A percentile compares a stretch with the other conserved stretches of the same genome.
Conservation (phyloP, 1,140 invertebrate species). For the Brachionus plicatilis region DNA sequence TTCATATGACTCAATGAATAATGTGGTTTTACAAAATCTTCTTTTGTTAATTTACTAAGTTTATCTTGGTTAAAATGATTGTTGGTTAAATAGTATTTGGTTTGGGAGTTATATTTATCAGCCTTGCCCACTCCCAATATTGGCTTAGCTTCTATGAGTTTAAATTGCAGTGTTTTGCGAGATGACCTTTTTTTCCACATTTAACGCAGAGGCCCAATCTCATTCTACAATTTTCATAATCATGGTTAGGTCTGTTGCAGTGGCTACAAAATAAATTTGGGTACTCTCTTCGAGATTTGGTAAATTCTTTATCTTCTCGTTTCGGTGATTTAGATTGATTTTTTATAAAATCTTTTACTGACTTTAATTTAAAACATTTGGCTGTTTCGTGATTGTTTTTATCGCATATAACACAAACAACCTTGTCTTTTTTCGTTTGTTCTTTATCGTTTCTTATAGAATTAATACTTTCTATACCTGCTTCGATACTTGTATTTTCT, state of each 20-base stretch:
- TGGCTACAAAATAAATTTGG: not conserved
- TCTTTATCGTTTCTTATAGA: not conserved
- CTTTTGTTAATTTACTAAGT: not conserved
- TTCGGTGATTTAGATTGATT: not conserved
- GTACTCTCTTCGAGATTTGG: not conserved
- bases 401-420: not conserved
- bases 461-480: not conserved
- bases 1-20: not conserved
- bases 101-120: not conserved
- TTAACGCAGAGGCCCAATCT: not conserved
- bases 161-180: not conserved
- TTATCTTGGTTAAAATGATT: not conserved
- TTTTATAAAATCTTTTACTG: constrained; percentile 6
- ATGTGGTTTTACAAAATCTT: not conserved
- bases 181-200: not conserved
- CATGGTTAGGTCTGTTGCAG: not conserved
- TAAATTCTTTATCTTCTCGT: not conserved
- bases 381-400: constrained; percentile 8
- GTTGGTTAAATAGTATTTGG: not conserved
- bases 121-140: not conserved
- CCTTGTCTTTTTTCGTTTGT: not conserved
- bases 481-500: not conserved
- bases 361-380: not conserved
- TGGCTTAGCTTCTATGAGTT: not conserved
- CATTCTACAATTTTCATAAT: not conserved